phyloP scores from a whole-genome alignment of 1,140 invertebrate species.

The Rhynchophorus ferrugineus region DNA sequence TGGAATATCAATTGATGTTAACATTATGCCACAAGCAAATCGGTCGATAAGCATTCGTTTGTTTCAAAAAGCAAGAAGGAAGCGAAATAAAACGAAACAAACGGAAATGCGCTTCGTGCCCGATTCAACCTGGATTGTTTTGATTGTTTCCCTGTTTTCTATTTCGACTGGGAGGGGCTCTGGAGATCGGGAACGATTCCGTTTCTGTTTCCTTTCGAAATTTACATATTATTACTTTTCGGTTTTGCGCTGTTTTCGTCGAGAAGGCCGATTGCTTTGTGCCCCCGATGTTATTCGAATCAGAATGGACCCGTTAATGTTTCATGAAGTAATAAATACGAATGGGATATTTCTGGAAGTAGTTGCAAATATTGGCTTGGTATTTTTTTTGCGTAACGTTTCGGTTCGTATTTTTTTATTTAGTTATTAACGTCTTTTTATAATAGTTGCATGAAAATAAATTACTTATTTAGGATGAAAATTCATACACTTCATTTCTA shows the following conservation, averaged over 20 bases:
- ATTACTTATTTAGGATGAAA: no score
- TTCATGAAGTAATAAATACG: neutral
- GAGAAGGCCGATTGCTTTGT: neutral
- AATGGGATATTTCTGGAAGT: no score
- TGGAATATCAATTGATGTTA: no score
- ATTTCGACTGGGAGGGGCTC: neutral
- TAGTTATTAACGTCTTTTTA: no score
- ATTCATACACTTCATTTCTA: no score
- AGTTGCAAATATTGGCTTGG: no score
- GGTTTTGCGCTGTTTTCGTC: neutral
- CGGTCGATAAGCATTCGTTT: no score
- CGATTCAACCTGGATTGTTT: neutral
- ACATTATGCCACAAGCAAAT: no score
- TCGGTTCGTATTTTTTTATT: no score
- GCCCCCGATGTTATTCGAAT: neutral
- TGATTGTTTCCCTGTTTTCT: neutral
- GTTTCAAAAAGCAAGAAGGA: no score
- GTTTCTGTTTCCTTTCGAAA: neutral
- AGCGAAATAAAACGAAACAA: neutral
- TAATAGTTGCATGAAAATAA: no score
- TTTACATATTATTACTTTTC: neutral
- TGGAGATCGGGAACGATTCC: neutral
- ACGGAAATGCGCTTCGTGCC: neutral
- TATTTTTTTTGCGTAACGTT: no score
- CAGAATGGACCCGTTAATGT: neutral